A percentile compares a stretch with the other conserved stretches of the same genome.
Conservation (phyloP, 2,888 invertebrate species). For the Trichopoda pennipes region DNA sequence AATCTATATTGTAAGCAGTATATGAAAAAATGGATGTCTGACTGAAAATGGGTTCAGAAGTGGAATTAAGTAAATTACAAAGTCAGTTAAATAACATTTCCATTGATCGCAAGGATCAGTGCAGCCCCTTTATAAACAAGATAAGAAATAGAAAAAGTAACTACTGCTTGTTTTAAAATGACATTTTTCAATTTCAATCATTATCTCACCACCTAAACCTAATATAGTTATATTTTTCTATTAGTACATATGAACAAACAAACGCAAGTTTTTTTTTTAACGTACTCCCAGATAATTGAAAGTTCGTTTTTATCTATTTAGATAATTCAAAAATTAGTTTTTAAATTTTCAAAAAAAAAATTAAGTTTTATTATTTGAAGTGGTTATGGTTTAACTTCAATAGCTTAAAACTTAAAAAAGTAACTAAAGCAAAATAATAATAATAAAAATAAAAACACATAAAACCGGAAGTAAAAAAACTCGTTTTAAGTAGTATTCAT, state of each 20-base stretch:
- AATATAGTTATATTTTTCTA: constrained; percentile 55
- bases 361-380: constrained; percentile 35
- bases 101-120: constrained; percentile 17
- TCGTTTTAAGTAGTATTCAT: constrained; percentile 42
- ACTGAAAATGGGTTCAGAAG: not conserved
- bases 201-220: constrained; percentile 47
- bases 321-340: constrained; percentile 49
- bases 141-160: not conserved
- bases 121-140: not conserved
- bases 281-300: constrained; percentile 19
- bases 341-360: constrained; percentile 40
- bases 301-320: constrained; percentile 53
- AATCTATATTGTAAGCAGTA: constrained; percentile 57
- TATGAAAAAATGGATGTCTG: constrained; percentile 33
- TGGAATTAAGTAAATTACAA: constrained; percentile 1
- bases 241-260: constrained; percentile 36
- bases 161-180: constrained; percentile 3
- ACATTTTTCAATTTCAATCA: constrained; percentile 35
- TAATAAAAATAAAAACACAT: not conserved
- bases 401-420: not conserved
- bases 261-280: constrained; percentile 45
- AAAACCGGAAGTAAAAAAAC: constrained; percentile 16
- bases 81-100: not conserved
- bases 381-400: constrained; percentile 36
- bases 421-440: no score